Percentiles rank a stretch among this genome's conserved stretches.
Conservation (phyloP, 2,113 vertebrate genomes). For the Cephalopholis sonnerati region DNA sequence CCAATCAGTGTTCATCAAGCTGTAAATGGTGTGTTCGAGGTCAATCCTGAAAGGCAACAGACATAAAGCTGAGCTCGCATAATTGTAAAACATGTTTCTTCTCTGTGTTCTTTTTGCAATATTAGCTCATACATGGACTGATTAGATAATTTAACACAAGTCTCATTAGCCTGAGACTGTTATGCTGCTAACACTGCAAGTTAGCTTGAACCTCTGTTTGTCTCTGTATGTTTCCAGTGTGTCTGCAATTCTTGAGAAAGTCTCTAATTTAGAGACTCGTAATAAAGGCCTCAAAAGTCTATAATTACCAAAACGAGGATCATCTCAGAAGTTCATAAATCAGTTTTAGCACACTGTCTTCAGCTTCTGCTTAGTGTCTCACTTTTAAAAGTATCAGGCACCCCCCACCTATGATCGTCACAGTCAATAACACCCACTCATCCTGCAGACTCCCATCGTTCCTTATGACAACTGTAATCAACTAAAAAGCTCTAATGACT, state of each 20-base stretch:
- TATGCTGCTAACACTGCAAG: neutral
- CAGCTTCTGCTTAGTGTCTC: neutral
- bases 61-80: neutral
- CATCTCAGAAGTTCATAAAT: neutral
- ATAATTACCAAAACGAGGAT: neutral
- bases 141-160: neutral
- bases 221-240: neutral
- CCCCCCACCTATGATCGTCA: conserved; percentile 11
- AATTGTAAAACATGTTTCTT: neutral
- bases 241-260: neutral
- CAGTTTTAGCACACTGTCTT: neutral
- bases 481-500: conserved; percentile 46
- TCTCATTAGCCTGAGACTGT: neutral
- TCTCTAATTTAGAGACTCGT: neutral
- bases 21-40: neutral
- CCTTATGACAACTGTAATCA: conserved; percentile 53
- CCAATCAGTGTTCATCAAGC: neutral
- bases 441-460: conserved; percentile 32
- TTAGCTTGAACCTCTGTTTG: neutral
- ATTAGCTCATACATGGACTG: neutral
- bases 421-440: neutral
- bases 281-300: neutral
- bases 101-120: neutral
- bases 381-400: conserved; percentile 8
- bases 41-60: neutral